phyloP scores from a whole-genome alignment of 2,113 vertebrate species.

The Albula goreensis region DNA sequence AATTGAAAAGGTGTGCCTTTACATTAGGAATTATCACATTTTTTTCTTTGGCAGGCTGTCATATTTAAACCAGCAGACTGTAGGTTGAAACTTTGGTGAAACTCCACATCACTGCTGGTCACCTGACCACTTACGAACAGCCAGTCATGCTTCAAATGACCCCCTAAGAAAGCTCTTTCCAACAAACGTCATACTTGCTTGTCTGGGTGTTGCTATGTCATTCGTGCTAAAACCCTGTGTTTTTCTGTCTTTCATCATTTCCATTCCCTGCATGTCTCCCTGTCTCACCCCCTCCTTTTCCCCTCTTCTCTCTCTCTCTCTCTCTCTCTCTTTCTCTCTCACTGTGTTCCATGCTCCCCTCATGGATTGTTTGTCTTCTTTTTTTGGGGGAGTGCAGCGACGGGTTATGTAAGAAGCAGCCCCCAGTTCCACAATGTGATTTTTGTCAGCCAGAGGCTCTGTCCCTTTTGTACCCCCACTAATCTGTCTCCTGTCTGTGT shows the following conservation, averaged over 20 bases:
- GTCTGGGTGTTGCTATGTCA: too few relatives aligned
- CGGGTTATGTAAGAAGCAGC: slow-evolving; percentile 38
- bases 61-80: too few relatives aligned
- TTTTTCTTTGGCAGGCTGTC: too few relatives aligned
- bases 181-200: too few relatives aligned
- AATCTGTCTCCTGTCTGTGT: slow-evolving; percentile 3
- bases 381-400: slow-evolving; percentile 19
- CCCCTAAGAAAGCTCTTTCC: too few relatives aligned
- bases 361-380: neutral
- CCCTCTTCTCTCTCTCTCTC: neutral
- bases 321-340: neutral
- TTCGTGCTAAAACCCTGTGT: too few relatives aligned
- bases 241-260: neutral
- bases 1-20: too few relatives aligned
- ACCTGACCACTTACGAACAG: too few relatives aligned
- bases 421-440: slow-evolving; percentile 34
- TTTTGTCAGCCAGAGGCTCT: slow-evolving; percentile 33
- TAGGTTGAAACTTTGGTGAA: too few relatives aligned
- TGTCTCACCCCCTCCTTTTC: slow-evolving; percentile 2
- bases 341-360: neutral
- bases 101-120: too few relatives aligned
- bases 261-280: neutral
- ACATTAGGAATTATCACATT: too few relatives aligned
- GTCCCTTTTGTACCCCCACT: slow-evolving; percentile 26
- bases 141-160: too few relatives aligned